A percentile compares a stretch with the other conserved stretches of the same genome.
phyloP scores from a whole-genome alignment of 2,797 vertebrate genomes.

The Oreochromis grahami region DNA sequence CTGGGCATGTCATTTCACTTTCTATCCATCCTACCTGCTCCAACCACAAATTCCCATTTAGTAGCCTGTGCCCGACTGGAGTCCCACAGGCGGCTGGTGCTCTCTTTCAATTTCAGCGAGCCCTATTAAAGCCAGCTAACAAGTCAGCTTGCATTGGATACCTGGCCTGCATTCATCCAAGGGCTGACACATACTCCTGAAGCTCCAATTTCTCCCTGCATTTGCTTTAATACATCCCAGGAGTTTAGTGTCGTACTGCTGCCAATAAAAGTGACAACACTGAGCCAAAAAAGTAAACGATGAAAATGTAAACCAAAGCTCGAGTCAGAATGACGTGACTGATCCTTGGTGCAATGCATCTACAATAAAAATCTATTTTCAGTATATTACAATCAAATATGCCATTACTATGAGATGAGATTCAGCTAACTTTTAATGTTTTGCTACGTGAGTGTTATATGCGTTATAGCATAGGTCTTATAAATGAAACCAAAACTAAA shows the following conservation, averaged over 20 bases:
- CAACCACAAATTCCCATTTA: slow-evolving; percentile 46
- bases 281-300: neutral
- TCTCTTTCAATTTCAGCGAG: slow-evolving; percentile 37
- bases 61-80: slow-evolving; percentile 9
- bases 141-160: neutral
- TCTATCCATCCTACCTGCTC: slow-evolving; percentile 39
- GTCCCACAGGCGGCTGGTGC: slow-evolving; percentile 21
- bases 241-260: neutral
- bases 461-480: accelerated
- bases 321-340: neutral
- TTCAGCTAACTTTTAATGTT: neutral
- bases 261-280: neutral
- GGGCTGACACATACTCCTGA: neutral
- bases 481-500: neutral
- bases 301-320: neutral
- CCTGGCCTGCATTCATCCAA: slow-evolving; percentile 8
- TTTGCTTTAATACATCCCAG: slow-evolving; percentile 19
- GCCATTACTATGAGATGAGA: neutral
- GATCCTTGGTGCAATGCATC: neutral
- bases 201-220: slow-evolving; percentile 13
- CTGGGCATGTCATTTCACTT: slow-evolving; percentile 47
- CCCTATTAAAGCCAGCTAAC: slow-evolving; percentile 35
- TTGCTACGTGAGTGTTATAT: neutral
- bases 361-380: no score
- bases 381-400: neutral